These are phyloP conservation scores for Danionella dracula DNA, from an alignment of 2,797 vertebrate genomes.

Conservation along the genomic window DNA sequence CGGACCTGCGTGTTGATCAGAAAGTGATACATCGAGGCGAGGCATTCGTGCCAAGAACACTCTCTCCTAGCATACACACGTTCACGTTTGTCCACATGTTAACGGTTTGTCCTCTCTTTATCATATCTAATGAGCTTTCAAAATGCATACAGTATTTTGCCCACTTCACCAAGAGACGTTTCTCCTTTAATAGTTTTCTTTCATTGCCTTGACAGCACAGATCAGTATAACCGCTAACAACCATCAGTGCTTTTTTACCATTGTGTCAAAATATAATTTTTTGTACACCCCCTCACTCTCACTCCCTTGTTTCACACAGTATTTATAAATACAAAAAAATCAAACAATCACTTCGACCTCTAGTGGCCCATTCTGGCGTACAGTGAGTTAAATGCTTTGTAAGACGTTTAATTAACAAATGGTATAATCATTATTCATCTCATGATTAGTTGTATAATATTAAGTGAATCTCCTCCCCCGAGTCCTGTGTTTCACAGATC, in stretches of 20 bases:
- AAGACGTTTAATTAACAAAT: constrained; percentile 97
- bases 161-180: constrained; percentile 37
- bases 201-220: constrained; percentile 62
- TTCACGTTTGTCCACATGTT: constrained; percentile 1
- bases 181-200: constrained; percentile 55
- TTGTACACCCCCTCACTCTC: not conserved
- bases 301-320: constrained; percentile 33
- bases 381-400: constrained; percentile 92
- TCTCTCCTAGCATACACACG: constrained; percentile 16
- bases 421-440: constrained; percentile 94
- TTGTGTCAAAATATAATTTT: constrained; percentile 56
- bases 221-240: constrained; percentile 63
- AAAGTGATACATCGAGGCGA: constrained; percentile 50
- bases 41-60: constrained; percentile 37
- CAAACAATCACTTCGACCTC: constrained; percentile 76
- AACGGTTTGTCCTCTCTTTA: constrained; percentile 40
- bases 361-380: constrained; percentile 77
- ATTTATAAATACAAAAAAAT: constrained; percentile 60
- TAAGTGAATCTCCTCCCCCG: constrained; percentile 91
- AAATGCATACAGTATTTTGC: constrained; percentile 49
- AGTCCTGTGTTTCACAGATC: constrained; percentile 92
- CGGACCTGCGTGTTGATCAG: constrained; percentile 58
- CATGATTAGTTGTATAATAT: constrained; percentile 93
- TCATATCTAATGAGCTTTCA: constrained; percentile 58
- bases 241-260: constrained; percentile 64